These are phyloP conservation scores for Drosophila putrida DNA, from an alignment of 2,888 invertebrate species.

Conservation along the genomic window DNA sequence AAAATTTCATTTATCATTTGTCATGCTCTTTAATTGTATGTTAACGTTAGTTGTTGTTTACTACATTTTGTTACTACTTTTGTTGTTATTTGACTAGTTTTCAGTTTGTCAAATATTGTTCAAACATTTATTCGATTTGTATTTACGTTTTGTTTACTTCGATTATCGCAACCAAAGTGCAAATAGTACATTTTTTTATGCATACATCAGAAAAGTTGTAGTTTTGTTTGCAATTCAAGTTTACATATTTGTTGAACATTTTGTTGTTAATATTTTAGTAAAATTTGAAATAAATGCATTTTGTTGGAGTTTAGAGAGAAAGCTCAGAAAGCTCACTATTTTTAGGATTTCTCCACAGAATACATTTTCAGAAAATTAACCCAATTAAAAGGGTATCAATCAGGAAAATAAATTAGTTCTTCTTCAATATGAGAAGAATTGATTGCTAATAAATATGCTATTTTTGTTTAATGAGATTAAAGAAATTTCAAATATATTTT, in stretches of 20 bases:
- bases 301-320: not conserved
- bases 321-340: too few species aligned
- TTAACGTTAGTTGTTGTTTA: not conserved
- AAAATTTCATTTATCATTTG: constrained; percentile 46
- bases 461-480: too few species aligned
- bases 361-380: too few species aligned
- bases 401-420: too few species aligned
- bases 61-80: not conserved
- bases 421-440: too few species aligned
- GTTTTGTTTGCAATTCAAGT: not conserved
- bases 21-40: constrained; percentile 18
- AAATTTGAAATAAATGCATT: constrained; percentile 4
- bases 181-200: constrained; percentile 11
- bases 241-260: constrained; percentile 7
- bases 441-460: too few species aligned
- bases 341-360: too few species aligned
- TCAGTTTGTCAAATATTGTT: constrained; percentile 21
- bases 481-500: too few species aligned
- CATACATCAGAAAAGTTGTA: constrained; percentile 2
- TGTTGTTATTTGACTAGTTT: not conserved
- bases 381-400: too few species aligned
- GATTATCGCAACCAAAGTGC: constrained; percentile 25
- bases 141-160: constrained; percentile 34
- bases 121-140: constrained; percentile 12
- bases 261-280: not conserved